phyloP scores from a whole-genome alignment of 2,888 invertebrate species.

The Agrochola circellaris region DNA sequence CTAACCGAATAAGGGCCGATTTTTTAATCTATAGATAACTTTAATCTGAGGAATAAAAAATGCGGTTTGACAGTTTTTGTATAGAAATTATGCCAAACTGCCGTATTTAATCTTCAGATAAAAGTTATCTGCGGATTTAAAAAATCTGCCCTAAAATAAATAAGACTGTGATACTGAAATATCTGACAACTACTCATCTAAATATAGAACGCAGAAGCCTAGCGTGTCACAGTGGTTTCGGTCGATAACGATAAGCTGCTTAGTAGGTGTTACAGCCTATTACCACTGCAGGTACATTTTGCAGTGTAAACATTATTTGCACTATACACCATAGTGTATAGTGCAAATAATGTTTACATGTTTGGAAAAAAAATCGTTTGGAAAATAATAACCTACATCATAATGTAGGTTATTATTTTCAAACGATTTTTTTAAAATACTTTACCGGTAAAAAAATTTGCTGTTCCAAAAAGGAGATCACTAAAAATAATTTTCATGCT shows the following conservation, averaged over 20 bases:
- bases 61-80: too few relatives aligned
- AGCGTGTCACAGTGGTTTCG: background rate
- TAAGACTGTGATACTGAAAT: background rate
- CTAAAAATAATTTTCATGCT: background rate
- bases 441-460: background rate
- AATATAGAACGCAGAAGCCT: background rate
- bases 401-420: too few relatives aligned
- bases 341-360: too few relatives aligned
- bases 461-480: background rate
- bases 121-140: too few relatives aligned
- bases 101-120: too few relatives aligned
- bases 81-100: too few relatives aligned
- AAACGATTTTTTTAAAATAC: background rate
- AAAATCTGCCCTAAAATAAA: background rate
- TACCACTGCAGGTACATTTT: constrained; percentile 1
- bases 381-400: too few relatives aligned
- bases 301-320: background rate
- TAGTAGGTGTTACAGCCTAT: background rate
- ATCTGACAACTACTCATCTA: background rate
- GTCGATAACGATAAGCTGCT: constrained; percentile 24
- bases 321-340: too few relatives aligned
- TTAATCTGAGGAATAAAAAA: too few relatives aligned
- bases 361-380: too few relatives aligned
- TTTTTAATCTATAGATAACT: too few relatives aligned
- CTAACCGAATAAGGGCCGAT: too few relatives aligned